Conservation (phyloP, 2,113 vertebrate species). For the Cyrtonyx montezumae region DNA sequence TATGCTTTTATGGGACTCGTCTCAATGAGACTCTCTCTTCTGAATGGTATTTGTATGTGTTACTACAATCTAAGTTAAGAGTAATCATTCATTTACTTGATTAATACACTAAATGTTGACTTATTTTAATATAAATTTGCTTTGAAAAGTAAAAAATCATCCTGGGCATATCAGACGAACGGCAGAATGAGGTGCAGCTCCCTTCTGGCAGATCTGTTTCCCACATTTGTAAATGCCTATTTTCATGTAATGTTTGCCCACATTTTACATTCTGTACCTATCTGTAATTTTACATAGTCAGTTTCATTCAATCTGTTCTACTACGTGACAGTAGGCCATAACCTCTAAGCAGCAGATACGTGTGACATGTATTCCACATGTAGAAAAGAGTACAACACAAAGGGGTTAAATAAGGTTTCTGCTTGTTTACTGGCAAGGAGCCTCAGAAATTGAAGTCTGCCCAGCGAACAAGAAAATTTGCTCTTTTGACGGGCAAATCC, state of each 20-base stretch:
- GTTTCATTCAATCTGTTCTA: not conserved
- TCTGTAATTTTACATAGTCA: not conserved
- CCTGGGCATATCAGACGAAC: not conserved
- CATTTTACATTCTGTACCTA: not conserved
- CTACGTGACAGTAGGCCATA: not conserved
- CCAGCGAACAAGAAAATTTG: slow-evolving; percentile 60
- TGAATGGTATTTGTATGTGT: not conserved
- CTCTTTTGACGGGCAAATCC: slow-evolving; percentile 69
- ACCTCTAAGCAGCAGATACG: not conserved
- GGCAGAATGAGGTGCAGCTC: not conserved
- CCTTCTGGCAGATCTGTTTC: not conserved
- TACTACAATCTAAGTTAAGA: not conserved
- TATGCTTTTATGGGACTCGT: not conserved
- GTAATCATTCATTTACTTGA: not conserved
- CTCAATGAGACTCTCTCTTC: not conserved
- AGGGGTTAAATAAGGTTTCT: slow-evolving; percentile 63
- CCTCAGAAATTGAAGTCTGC: slow-evolving; percentile 57
- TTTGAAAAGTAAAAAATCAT: not conserved
- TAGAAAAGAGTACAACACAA: slow-evolving; percentile 22
- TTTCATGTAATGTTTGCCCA: not conserved
- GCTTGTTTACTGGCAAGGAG: slow-evolving; percentile 62
- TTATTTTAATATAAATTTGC: not conserved
- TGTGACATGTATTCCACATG: not conserved
- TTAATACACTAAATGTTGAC: not conserved
- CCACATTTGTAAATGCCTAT: not conserved